Percentiles rank a stretch among this genome's conserved stretches.
These are phyloP conservation scores for Accipiter virgatus DNA, from an alignment of 2,113 vertebrate genomes.

Conservation along the genomic window DNA sequence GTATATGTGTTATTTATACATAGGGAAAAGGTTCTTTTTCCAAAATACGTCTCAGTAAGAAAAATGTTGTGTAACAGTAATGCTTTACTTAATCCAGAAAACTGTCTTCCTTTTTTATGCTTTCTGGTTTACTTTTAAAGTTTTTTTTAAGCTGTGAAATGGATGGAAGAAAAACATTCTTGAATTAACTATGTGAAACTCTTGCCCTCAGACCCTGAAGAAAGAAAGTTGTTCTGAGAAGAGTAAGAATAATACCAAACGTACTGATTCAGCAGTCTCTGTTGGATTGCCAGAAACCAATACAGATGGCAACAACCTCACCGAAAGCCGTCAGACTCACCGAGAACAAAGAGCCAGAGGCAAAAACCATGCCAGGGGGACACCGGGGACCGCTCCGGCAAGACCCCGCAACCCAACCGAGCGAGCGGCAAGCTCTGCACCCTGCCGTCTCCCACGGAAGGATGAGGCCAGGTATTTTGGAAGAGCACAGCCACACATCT, in stretches of 20 bases:
- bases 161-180: background rate
- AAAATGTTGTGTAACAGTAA: background rate
- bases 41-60: background rate
- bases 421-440: accelerated
- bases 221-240: background rate
- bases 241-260: background rate
- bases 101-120: background rate
- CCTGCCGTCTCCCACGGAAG: background rate
- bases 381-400: accelerated
- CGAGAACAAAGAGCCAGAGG: background rate
- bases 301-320: background rate
- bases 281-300: background rate
- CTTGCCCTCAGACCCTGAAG: background rate
- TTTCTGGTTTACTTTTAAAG: background rate
- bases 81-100: background rate
- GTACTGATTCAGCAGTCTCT: background rate
- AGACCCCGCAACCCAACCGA: background rate
- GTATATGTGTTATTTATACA: background rate
- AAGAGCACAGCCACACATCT: background rate
- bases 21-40: background rate
- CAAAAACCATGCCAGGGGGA: background rate
- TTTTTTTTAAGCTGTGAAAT: background rate
- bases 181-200: background rate
- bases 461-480: background rate
- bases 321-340: accelerated